These are phyloP conservation scores for Eleginops maclovinus DNA, from an alignment of 2,113 vertebrate species.

Conservation along the genomic window DNA sequence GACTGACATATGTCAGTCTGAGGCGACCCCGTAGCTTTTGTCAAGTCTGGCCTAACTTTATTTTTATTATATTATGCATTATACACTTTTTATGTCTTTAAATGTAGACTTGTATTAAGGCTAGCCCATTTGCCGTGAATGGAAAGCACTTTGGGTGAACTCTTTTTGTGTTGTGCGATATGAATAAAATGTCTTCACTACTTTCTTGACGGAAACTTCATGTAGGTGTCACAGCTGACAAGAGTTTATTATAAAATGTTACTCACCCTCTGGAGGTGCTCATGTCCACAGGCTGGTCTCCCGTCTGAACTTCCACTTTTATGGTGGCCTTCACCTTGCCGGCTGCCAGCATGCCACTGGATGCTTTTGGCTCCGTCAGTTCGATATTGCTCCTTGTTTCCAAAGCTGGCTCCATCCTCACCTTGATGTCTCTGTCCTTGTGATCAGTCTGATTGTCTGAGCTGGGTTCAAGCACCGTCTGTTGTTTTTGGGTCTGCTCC, in stretches of 20 bases:
- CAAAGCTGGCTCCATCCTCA: constrained; percentile 32
- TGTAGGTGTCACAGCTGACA: neutral
- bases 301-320: constrained; percentile 88
- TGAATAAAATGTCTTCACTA: no score
- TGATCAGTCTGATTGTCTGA: constrained; percentile 68
- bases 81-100: no score
- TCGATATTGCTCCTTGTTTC: constrained; percentile 52
- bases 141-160: no score
- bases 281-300: constrained; percentile 94
- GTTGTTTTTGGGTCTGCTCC: constrained; percentile 43
- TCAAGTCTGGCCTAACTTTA: no score
- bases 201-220: neutral
- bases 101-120: no score
- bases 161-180: no score
- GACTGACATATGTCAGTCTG: no score
- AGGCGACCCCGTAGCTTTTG: no score
- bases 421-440: constrained; percentile 44
- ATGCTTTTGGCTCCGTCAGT: constrained; percentile 43
- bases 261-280: constrained; percentile 92
- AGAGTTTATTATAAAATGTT: neutral
- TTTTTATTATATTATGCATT: no score
- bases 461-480: constrained; percentile 39
- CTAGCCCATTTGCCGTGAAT: no score
- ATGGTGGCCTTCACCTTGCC: constrained; percentile 87
- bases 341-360: constrained; percentile 74